Conservation (phyloP, 2,888 invertebrate species). For the Stenurella melanura region DNA sequence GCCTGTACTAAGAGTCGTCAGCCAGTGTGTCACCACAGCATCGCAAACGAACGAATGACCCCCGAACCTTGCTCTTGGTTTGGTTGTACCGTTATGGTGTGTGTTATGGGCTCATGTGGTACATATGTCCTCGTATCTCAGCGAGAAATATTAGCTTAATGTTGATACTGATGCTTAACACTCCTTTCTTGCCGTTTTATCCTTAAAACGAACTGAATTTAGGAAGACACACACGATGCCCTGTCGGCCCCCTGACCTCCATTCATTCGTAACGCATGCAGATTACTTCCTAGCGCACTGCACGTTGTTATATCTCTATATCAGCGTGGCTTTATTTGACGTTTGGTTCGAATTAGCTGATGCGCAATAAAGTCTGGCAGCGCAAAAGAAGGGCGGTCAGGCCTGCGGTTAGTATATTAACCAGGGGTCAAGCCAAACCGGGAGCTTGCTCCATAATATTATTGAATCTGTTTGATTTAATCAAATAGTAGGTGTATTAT, state of each 20-base stretch:
- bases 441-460: neutral
- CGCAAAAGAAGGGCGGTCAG: neutral
- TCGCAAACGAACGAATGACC: slow-evolving; percentile 51
- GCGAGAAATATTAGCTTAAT: slow-evolving; percentile 55
- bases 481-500: no score
- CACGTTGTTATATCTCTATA: neutral
- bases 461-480: no score
- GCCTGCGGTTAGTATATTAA: neutral
- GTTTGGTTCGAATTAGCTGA: neutral
- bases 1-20: slow-evolving; percentile 44
- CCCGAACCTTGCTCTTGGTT: slow-evolving; percentile 51
- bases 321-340: neutral
- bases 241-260: slow-evolving; percentile 52
- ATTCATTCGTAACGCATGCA: slow-evolving; percentile 42
- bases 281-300: slow-evolving; percentile 23
- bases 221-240: slow-evolving; percentile 45
- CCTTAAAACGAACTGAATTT: slow-evolving; percentile 50
- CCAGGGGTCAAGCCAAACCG: no score
- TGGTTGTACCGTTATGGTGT: slow-evolving; percentile 51
- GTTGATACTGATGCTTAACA: slow-evolving; percentile 50
- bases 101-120: slow-evolving; percentile 48
- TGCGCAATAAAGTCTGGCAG: neutral
- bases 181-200: slow-evolving; percentile 46
- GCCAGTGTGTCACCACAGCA: slow-evolving; percentile 47
- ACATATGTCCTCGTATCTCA: slow-evolving; percentile 52